A percentile compares a stretch with the other conserved stretches of the same genome.
Evolutionary conservation across 2,797 vertebrate species (phyloP).

Genomic region (Pachyuromys duprasi): DNA sequence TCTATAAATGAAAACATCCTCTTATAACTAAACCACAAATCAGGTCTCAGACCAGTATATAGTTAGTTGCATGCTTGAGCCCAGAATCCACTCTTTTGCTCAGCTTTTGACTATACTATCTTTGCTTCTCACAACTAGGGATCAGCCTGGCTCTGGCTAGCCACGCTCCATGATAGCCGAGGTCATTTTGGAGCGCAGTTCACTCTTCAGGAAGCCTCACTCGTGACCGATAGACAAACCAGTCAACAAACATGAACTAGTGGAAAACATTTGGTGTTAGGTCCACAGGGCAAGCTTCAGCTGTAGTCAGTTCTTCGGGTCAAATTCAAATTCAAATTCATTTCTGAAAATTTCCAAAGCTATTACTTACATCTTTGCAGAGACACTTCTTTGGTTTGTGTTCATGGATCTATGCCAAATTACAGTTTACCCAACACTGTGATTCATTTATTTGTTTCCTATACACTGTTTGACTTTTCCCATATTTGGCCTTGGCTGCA

Average conservation of each 20-base stretch:
- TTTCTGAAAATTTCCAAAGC: slow-evolving; percentile 54
- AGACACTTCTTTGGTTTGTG: slow-evolving; percentile 59
- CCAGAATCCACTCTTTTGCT: not conserved
- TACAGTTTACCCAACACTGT: slow-evolving; percentile 73
- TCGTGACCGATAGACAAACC: not conserved
- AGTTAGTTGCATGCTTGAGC: not conserved
- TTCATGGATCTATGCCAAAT: slow-evolving; percentile 67
- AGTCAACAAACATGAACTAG: not conserved
- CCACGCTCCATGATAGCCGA: not conserved
- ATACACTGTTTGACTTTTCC: slow-evolving; percentile 66
- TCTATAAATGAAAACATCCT: slow-evolving; percentile 36
- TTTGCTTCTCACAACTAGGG: slow-evolving; percentile 15
- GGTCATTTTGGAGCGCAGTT: not conserved
- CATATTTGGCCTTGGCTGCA: slow-evolving; percentile 69
- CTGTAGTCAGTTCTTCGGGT: slow-evolving; percentile 46
- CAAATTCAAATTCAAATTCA: slow-evolving; percentile 69
- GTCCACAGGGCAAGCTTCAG: slow-evolving; percentile 46
- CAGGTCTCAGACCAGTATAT: not conserved
- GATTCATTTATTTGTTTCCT: slow-evolving; percentile 78
- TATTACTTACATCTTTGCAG: slow-evolving; percentile 58
- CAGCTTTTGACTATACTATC: not conserved
- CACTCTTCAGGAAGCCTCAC: not conserved
- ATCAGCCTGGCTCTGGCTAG: slow-evolving; percentile 7
- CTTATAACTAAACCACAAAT: slow-evolving; percentile 47
- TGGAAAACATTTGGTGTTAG: slow-evolving; percentile 23